phyloP scores from a whole-genome alignment of 2,797 vertebrate genomes.

The Sebastes oblongus region DNA sequence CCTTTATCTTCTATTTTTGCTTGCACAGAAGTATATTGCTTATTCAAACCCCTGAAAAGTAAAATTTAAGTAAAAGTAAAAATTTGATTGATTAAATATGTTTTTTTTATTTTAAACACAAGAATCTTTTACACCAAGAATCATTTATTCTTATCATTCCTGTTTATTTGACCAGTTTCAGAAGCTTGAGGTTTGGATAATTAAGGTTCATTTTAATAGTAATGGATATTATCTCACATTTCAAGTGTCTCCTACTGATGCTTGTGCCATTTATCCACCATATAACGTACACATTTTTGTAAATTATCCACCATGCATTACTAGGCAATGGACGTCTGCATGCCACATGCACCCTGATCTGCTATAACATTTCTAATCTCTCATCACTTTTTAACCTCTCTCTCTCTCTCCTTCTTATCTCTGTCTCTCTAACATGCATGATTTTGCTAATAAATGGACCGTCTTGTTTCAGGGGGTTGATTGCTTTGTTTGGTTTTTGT shows the following conservation, averaged over 20 bases:
- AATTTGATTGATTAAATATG: background rate
- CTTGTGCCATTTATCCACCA: background rate
- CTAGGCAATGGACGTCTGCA: slow-evolving; percentile 20
- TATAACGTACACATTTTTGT: background rate
- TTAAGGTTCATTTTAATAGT: slow-evolving; percentile 7
- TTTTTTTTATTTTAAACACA: background rate
- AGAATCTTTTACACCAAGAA: background rate
- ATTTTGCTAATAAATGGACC: slow-evolving; percentile 49
- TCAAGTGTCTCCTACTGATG: background rate
- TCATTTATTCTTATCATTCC: background rate
- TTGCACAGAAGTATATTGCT: slow-evolving; percentile 19
- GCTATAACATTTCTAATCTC: background rate
- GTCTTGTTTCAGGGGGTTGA: slow-evolving; percentile 70
- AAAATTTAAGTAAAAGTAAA: background rate
- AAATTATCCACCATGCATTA: slow-evolving; percentile 1
- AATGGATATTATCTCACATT: slow-evolving; percentile 2
- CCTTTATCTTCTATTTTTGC: background rate
- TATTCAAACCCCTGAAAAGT: slow-evolving; percentile 36
- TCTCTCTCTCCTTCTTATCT: background rate
- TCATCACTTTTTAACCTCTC: background rate
- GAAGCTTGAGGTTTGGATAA: slow-evolving; percentile 50
- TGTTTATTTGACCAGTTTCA: background rate
- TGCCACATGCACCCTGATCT: slow-evolving; percentile 14
- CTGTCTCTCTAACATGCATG: slow-evolving; percentile 57
- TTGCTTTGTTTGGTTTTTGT: slow-evolving; percentile 50